Conservation (phyloP, 2,888 invertebrate genomes). For the Drosophila lutescens region DNA sequence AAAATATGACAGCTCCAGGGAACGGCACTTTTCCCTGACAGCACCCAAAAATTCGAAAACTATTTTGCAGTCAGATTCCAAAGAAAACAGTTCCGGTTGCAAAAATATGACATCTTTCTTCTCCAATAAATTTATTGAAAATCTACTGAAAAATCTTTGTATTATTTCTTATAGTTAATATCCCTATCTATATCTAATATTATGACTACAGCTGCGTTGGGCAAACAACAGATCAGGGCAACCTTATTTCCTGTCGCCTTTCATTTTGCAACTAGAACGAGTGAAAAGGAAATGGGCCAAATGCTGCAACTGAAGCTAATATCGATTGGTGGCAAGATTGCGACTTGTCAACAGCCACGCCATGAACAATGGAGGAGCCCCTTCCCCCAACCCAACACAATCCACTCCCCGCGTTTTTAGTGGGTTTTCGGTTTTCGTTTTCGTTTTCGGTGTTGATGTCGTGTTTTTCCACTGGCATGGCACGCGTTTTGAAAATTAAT, state of each 20-base stretch:
- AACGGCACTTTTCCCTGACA: not conserved
- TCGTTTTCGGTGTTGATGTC: constrained; percentile 43
- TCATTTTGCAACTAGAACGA: not conserved
- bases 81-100: not conserved
- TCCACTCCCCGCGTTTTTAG: constrained; percentile 18
- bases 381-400: not conserved
- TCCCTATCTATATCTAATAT: not conserved
- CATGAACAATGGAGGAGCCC: constrained; percentile 40
- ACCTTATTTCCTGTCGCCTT: constrained; percentile 5
- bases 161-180: too few species aligned
- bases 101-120: not conserved
- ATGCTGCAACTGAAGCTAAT: not conserved
- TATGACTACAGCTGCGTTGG: not conserved
- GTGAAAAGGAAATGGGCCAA: constrained; percentile 6
- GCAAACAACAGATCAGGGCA: not conserved
- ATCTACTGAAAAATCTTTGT: too few species aligned
- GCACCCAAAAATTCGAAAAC: constrained; percentile 1
- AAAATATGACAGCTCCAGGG: constrained; percentile 66
- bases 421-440: constrained; percentile 21
- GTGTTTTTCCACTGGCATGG: constrained; percentile 55
- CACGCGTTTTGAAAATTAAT: constrained; percentile 78
- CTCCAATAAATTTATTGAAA: too few species aligned
- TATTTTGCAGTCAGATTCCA: not conserved
- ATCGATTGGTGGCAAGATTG: constrained; percentile 25
- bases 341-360: constrained; percentile 17